Evolutionary conservation across 2,797 vertebrate species (phyloP).

Genomic region (Coreius guichenoti): DNA sequence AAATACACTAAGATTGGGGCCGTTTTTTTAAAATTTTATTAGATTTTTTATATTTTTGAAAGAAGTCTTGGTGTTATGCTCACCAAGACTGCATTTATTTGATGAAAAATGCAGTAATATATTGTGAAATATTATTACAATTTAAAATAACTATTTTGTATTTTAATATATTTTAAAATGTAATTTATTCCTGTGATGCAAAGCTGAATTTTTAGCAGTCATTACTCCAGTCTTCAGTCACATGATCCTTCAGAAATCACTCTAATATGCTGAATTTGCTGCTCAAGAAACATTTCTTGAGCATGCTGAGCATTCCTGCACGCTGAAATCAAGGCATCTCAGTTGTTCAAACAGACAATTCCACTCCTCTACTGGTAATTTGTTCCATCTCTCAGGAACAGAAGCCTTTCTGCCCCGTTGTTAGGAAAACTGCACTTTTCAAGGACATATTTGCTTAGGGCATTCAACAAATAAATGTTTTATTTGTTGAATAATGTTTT

Average conservation of each 20-base stretch:
- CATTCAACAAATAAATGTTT: neutral
- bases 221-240: too few relatives aligned
- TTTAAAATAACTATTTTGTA: neutral
- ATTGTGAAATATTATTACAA: neutral
- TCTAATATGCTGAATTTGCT: too few relatives aligned
- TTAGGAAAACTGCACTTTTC: neutral
- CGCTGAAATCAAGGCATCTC: neutral
- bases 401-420: neutral
- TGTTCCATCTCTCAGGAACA: neutral
- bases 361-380: neutral
- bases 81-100: neutral
- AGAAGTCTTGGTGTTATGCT: neutral
- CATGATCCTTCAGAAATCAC: too few relatives aligned
- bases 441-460: neutral
- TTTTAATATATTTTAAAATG: neutral
- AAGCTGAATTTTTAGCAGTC: too few relatives aligned
- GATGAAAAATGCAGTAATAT: neutral
- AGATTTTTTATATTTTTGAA: neutral
- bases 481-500: too few relatives aligned
- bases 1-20: neutral
- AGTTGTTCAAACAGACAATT: neutral
- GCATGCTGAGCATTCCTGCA: too few relatives aligned
- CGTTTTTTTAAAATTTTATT: too few relatives aligned
- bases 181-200: too few relatives aligned
- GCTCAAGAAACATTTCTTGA: too few relatives aligned